Conservation (phyloP, 2,888 invertebrate genomes). For the Ptychoptera albimana region DNA sequence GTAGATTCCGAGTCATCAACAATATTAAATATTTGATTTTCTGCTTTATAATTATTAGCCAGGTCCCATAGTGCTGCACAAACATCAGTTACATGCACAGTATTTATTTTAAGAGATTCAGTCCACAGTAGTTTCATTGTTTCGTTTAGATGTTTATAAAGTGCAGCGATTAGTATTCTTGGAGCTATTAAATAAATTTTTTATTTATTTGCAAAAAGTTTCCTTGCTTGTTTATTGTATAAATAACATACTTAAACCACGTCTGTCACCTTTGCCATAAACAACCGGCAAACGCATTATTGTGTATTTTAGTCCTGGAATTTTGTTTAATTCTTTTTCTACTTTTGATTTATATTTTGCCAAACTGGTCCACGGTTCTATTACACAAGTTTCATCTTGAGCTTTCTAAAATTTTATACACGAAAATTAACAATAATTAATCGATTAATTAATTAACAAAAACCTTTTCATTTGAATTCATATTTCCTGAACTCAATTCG, state of each 20-base stretch:
- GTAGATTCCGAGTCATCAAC: constrained; percentile 72
- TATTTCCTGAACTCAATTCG: constrained; percentile 72
- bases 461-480: constrained; percentile 58
- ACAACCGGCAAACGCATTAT: constrained; percentile 71
- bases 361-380: constrained; percentile 73
- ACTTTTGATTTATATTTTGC: constrained; percentile 71
- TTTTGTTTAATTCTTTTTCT: constrained; percentile 54
- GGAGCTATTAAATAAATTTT: constrained; percentile 44
- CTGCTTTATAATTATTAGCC: constrained; percentile 34
- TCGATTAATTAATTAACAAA: constrained; percentile 19
- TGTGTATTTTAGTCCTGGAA: constrained; percentile 54
- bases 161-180: constrained; percentile 68
- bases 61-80: constrained; percentile 68
- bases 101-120: constrained; percentile 67
- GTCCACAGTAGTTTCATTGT: constrained; percentile 89
- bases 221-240: background rate
- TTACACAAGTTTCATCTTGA: constrained; percentile 56
- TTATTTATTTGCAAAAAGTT: background rate
- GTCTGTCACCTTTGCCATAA: constrained; percentile 71
- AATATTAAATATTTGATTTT: constrained; percentile 56
- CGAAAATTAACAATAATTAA: constrained; percentile 16
- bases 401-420: constrained; percentile 28
- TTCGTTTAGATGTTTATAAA: constrained; percentile 70
- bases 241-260: constrained; percentile 54
- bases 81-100: constrained; percentile 74